phyloP scores from a whole-genome alignment of 2,797 vertebrate species.

The Sebastes cheni region DNA sequence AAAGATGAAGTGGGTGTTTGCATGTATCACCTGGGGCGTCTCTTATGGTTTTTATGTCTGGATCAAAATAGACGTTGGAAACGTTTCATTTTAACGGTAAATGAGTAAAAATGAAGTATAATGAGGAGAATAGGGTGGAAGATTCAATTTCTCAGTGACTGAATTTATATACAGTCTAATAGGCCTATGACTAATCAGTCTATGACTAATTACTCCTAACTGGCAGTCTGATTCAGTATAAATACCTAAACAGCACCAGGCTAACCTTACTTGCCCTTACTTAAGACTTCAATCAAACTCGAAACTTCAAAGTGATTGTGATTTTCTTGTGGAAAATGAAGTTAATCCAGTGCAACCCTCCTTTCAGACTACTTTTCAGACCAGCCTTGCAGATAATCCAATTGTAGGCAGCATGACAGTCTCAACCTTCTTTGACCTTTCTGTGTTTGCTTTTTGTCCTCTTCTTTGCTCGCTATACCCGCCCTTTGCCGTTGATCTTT shows the following conservation, averaged over 20 bases:
- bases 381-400: slow-evolving; percentile 40
- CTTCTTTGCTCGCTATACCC: background rate
- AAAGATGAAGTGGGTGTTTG: slow-evolving; percentile 53
- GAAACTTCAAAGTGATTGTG: slow-evolving; percentile 47
- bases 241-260: slow-evolving; percentile 6
- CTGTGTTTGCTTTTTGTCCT: slow-evolving; percentile 18
- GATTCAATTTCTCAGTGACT: slow-evolving; percentile 50
- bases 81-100: slow-evolving; percentile 48
- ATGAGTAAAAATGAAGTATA: slow-evolving; percentile 48
- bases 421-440: slow-evolving; percentile 26
- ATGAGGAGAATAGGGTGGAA: slow-evolving; percentile 44
- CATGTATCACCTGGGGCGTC: slow-evolving; percentile 59
- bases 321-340: slow-evolving; percentile 27
- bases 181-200: slow-evolving; percentile 50
- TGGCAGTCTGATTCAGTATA: slow-evolving; percentile 27
- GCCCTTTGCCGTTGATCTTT: background rate
- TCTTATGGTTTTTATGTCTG: slow-evolving; percentile 49
- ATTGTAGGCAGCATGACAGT: slow-evolving; percentile 16
- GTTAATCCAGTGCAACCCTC: slow-evolving; percentile 26
- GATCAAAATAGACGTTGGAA: slow-evolving; percentile 58
- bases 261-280: slow-evolving; percentile 6
- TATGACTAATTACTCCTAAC: slow-evolving; percentile 55
- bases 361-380: slow-evolving; percentile 15
- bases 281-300: slow-evolving; percentile 34
- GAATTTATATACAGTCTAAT: slow-evolving; percentile 39